Conservation (phyloP, 2,888 invertebrate genomes). For the Spatulosminthurus flaviceps region DNA sequence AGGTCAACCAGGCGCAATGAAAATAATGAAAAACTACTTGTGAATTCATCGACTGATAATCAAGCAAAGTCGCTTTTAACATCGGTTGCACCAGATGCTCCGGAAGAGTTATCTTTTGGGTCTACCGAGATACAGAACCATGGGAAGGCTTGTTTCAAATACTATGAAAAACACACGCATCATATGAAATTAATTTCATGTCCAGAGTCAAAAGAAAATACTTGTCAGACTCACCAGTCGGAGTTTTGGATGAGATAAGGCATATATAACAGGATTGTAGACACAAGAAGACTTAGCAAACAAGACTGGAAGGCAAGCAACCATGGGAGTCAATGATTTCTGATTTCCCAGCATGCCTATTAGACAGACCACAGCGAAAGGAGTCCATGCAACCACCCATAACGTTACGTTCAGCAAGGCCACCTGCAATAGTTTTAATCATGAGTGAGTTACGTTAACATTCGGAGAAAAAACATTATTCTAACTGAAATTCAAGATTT, state of each 20-base stretch:
- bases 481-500: no score
- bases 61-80: no score
- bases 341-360: constrained; percentile 78
- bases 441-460: no score
- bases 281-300: constrained; percentile 92
- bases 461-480: no score
- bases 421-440: constrained; percentile 68
- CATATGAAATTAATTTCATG: not conserved
- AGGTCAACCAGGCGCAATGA: no score
- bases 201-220: no score
- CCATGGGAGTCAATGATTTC: constrained; percentile 78
- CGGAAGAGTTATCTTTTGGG: constrained; percentile 55
- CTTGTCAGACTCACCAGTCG: constrained; percentile 65
- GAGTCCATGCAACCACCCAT: constrained; percentile 94
- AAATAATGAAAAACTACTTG: no score
- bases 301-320: constrained; percentile 88
- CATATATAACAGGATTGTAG: constrained; percentile 91
- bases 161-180: constrained; percentile 51
- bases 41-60: no score
- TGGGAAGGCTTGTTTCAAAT: constrained; percentile 79
- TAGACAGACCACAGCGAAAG: constrained; percentile 84
- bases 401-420: constrained; percentile 88
- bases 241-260: constrained; percentile 86
- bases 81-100: constrained; percentile 50
- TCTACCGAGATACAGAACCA: constrained; percentile 72